phyloP scores from a whole-genome alignment of 2,888 invertebrate species.

The Hirtodrosophila duncani region DNA sequence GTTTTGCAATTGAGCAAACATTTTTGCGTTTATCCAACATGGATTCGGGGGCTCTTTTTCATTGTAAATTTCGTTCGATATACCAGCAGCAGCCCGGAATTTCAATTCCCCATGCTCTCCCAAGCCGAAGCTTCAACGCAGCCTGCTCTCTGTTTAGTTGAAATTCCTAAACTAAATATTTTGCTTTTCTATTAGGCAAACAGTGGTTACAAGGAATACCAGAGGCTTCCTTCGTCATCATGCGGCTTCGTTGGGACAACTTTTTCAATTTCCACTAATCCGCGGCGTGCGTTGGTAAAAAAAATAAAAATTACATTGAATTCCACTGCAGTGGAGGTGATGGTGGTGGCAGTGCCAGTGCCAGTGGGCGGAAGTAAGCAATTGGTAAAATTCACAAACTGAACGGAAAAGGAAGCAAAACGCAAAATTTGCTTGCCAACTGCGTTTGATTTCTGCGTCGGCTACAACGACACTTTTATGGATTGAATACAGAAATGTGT shows the following conservation, averaged over 20 bases:
- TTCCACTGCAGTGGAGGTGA: slow-evolving; percentile 30
- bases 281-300: slow-evolving; percentile 18
- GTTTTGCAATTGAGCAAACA: slow-evolving; percentile 39
- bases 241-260: slow-evolving; percentile 3
- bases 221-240: not conserved
- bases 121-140: slow-evolving; percentile 2
- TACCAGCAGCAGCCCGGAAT: slow-evolving; percentile 3
- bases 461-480: too few species aligned
- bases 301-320: slow-evolving; percentile 47
- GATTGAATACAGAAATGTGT: too few species aligned
- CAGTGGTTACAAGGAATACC: not conserved
- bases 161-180: slow-evolving; percentile 60
- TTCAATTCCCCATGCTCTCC: not conserved
- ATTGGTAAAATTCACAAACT: too few species aligned
- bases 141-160: slow-evolving; percentile 38
- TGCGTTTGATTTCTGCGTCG: too few species aligned
- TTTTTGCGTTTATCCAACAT: slow-evolving; percentile 3
- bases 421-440: too few species aligned
- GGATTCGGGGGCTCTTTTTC: slow-evolving; percentile 22
- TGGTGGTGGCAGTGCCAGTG: slow-evolving; percentile 11
- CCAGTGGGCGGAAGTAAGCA: too few species aligned
- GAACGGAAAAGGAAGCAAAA: too few species aligned
- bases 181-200: slow-evolving; percentile 48
- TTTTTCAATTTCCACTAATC: slow-evolving; percentile 62
- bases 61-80: slow-evolving; percentile 33